Evolutionary conservation across 2,888 invertebrate genomes (phyloP), one percentile per base, ranked within the genome.

Genomic region (Harpalus rubripes): DNA sequence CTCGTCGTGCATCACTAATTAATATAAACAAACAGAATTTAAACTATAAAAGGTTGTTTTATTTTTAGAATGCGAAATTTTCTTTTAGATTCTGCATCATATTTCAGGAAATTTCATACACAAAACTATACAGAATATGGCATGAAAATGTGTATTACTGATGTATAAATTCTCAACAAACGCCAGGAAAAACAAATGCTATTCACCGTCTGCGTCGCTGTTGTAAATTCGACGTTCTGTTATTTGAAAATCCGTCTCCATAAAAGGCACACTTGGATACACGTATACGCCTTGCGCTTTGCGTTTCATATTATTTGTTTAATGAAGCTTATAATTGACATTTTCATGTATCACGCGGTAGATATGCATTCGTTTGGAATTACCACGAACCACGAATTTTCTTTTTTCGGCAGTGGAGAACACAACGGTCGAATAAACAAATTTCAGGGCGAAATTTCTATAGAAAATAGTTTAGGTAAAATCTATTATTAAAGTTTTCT

Each of bases 251-350:
- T 68, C n/a, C 68, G 68, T 68, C 68, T 39, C 44, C 44, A 12
- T 52, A 15, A 32, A 68, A 22, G 39, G 39, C 68, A 68, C 39
- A 68, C 68, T 68, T 68, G 68, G 79, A 59, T 56, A 56, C 61
- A 41, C 12, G 7, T 12, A 22, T 58, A 32, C 5, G 58, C 44
- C 15, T 74, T 44, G 18, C 61, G 59, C 32, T 74, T 74, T 44
- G 18, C 61, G 59, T 58, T 74, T 4, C 52, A 52, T 79, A 59
- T 59, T 59, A 79, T 41, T 79, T 79, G 79, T 79, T 58, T 26
- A 79, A 79, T 79, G 79, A 79, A 58, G 32, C 61, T 39, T 32
- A 5, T 79, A 79, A 79, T 79, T 79, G 59, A 59, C 79, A 79
- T 79, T 79, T 79, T 58, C 26, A 59, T 56, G 15, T 15, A 68